These are phyloP conservation scores for Periparus ater DNA, from an alignment of 2,797 vertebrate genomes.

Conservation along the genomic window DNA sequence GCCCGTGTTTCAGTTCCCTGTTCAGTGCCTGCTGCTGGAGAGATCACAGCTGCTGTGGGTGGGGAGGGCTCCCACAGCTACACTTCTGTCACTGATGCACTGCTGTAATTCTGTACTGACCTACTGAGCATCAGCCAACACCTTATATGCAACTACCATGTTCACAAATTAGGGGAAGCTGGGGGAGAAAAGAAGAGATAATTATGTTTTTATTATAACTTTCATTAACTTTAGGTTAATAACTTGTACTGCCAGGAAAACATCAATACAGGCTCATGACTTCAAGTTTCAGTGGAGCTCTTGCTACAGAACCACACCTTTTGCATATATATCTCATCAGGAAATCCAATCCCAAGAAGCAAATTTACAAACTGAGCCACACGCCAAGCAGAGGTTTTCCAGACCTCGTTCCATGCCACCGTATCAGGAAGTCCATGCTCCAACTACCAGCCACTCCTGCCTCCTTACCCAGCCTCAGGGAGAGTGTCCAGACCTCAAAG, in stretches of 20 bases:
- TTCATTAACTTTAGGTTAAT: background rate
- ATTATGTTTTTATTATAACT: background rate
- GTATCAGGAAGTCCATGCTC: background rate
- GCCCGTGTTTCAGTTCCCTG: background rate
- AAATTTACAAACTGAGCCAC: background rate
- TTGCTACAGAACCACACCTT: background rate
- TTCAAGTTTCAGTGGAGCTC: background rate
- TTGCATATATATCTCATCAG: background rate
- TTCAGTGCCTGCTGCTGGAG: background rate
- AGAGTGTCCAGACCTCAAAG: background rate
- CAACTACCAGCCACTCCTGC: fast-evolving
- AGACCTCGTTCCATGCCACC: fast-evolving
- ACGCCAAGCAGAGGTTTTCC: background rate
- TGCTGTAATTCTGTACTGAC: background rate
- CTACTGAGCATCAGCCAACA: background rate
- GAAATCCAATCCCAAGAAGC: background rate
- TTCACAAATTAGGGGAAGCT: background rate
- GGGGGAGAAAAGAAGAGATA: background rate
- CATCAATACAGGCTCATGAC: background rate
- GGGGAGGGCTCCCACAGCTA: background rate
- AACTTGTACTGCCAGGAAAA: background rate
- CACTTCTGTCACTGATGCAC: background rate
- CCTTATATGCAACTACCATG: fast-evolving
- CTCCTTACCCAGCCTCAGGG: background rate
- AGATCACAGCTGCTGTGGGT: fast-evolving